Evolutionary conservation across 2,888 invertebrate species (phyloP).

Genomic region (Caenorhabditis imperialis): DNA sequence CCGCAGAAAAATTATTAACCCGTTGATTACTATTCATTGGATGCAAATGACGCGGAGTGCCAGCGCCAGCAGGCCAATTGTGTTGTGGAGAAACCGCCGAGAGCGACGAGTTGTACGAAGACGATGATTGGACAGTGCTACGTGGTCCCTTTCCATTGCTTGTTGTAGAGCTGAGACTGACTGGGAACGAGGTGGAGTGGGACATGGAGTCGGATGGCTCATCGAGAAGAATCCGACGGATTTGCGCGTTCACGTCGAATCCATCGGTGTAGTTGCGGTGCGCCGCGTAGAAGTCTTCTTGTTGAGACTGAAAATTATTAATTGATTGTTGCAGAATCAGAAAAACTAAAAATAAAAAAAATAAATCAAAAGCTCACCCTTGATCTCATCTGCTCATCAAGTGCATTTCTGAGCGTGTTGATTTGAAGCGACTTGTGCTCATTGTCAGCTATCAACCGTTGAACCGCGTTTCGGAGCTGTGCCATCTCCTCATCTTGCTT

Average conservation of each 20-base stretch:
- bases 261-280: constrained; percentile 56
- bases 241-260: constrained; percentile 75
- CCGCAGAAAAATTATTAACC: constrained; percentile 23
- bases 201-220: constrained; percentile 73
- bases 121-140: constrained; percentile 71
- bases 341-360: neutral
- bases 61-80: constrained; percentile 62
- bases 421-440: constrained; percentile 80
- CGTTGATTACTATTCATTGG: constrained; percentile 37
- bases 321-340: neutral
- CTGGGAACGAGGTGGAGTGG: constrained; percentile 76
- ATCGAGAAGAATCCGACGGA: constrained; percentile 72
- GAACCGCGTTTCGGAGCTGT: constrained; percentile 80
- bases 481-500: constrained; percentile 79
- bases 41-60: constrained; percentile 59
- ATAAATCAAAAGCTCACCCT: constrained; percentile 22
- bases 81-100: constrained; percentile 69
- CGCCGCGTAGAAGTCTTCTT: constrained; percentile 55
- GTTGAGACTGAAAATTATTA: constrained; percentile 49
- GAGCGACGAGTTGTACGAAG: constrained; percentile 76
- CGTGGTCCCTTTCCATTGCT: constrained; percentile 49
- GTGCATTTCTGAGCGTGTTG: constrained; percentile 78
- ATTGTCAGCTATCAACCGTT: constrained; percentile 80
- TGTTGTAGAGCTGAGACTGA: constrained; percentile 67
- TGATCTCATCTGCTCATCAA: constrained; percentile 69